Conservation (phyloP, 2,888 invertebrate genomes). For the Rhagophthalmus giganteus region DNA sequence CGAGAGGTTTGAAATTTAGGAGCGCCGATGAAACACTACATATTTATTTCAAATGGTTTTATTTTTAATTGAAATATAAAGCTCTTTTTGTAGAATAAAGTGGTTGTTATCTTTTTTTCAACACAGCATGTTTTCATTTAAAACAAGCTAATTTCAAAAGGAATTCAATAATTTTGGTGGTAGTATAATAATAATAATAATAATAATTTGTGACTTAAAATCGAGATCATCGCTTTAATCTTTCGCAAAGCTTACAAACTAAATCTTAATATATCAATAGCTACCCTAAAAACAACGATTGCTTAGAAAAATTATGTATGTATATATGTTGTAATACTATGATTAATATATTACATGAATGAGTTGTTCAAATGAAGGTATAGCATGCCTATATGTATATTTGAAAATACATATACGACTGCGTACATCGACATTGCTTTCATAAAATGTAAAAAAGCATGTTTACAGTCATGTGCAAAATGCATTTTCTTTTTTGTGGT, state of each 20-base stretch:
- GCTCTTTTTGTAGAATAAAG: constrained; percentile 31
- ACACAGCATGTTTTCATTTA: constrained; percentile 27
- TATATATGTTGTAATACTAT: constrained; percentile 56
- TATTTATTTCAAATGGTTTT: constrained; percentile 29
- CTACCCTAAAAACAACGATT: constrained; percentile 57
- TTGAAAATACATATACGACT: constrained; percentile 35
- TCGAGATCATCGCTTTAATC: constrained; percentile 48
- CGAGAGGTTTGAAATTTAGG: no score
- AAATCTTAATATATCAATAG: constrained; percentile 56
- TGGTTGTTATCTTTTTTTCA: constrained; percentile 24
- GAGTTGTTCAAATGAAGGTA: constrained; percentile 50
- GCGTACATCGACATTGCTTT: constrained; percentile 38
- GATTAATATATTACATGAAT: constrained; percentile 54
- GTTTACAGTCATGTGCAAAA: constrained; percentile 53
- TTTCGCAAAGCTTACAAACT: constrained; percentile 57
- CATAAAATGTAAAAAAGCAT: constrained; percentile 55
- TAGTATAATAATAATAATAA: constrained; percentile 26
- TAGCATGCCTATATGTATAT: constrained; percentile 34
- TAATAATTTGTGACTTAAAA: constrained; percentile 31
- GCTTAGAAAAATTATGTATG: constrained; percentile 58
- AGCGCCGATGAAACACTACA: no score
- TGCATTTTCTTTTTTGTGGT: constrained; percentile 34
- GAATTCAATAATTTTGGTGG: constrained; percentile 25
- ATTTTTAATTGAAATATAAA: constrained; percentile 32
- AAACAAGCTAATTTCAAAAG: constrained; percentile 31